Percentiles rank a stretch among this genome's conserved stretches.
Evolutionary conservation across 2,888 invertebrate genomes (phyloP).

Genomic region (Panopea generosa): DNA sequence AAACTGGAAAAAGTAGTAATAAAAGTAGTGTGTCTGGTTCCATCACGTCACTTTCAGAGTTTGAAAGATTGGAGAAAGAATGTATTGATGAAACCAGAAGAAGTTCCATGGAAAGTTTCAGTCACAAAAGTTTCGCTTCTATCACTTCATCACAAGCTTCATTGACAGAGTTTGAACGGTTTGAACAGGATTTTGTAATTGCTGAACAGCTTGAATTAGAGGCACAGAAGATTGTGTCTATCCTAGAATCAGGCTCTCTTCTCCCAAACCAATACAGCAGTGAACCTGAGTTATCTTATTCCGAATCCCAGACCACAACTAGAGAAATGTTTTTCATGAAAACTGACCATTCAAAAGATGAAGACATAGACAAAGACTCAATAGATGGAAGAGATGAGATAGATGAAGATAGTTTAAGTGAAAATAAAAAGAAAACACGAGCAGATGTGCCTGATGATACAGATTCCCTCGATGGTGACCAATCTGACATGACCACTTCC

Average conservation of each 20-base stretch:
- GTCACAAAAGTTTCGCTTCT: constrained; percentile 78
- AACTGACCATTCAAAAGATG: constrained; percentile 43
- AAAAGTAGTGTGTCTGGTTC: constrained; percentile 81
- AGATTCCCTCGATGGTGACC: constrained; percentile 80
- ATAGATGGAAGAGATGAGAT: constrained; percentile 77
- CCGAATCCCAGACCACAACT: constrained; percentile 56
- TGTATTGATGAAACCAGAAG: constrained; percentile 72
- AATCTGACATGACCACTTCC: constrained; percentile 78
- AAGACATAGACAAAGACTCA: constrained; percentile 75
- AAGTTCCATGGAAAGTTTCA: constrained; percentile 83
- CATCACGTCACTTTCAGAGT: constrained; percentile 92
- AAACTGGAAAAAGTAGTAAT: constrained; percentile 43
- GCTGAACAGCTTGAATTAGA: constrained; percentile 83
- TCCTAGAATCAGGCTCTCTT: constrained; percentile 82
- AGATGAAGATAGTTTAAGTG: constrained; percentile 78
- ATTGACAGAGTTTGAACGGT: constrained; percentile 82
- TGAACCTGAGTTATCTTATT: constrained; percentile 55
- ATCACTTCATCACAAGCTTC: constrained; percentile 82
- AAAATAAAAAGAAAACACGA: constrained; percentile 63
- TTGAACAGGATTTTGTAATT: constrained; percentile 80
- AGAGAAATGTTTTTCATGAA: constrained; percentile 51
- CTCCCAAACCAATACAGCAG: constrained; percentile 64
- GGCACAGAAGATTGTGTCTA: constrained; percentile 83
- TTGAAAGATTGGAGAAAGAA: constrained; percentile 95
- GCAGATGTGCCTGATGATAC: constrained; percentile 73